These are phyloP conservation scores for Halesus radiatus DNA, from an alignment of 1,140 invertebrate species.

Conservation along the genomic window DNA sequence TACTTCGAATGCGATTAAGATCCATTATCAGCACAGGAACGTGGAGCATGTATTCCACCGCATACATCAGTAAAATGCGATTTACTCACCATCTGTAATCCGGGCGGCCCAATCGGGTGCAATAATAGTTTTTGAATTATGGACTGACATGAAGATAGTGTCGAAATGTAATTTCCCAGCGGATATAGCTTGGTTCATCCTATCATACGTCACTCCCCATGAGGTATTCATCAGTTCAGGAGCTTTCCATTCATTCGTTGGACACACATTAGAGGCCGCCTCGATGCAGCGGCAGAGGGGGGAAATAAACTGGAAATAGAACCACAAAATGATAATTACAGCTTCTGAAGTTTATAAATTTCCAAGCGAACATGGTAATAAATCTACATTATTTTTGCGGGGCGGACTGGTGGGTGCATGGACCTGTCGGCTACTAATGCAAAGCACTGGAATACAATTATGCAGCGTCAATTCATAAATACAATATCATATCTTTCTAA, in stretches of 20 bases:
- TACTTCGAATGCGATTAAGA: no score
- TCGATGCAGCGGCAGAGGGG: background rate
- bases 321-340: no score
- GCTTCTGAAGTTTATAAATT: background rate
- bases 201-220: slow-evolving; percentile 40
- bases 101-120: background rate
- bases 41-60: no score
- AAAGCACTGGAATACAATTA: background rate
- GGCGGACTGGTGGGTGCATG: background rate
- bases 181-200: slow-evolving; percentile 45
- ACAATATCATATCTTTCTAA: no score
- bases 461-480: background rate
- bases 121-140: slow-evolving; percentile 47
- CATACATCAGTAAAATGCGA: background rate
- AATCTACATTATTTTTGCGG: background rate
- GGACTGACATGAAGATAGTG: slow-evolving; percentile 43
- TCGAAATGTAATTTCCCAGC: slow-evolving; percentile 51
- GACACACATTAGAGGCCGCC: background rate
- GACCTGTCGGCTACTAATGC: background rate
- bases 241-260: background rate
- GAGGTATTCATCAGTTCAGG: slow-evolving; percentile 42
- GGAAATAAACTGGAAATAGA: no score
- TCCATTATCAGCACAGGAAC: no score
- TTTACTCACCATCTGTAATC: background rate
- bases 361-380: background rate